Evolutionary conservation across 1,140 invertebrate species (phyloP).

Genomic region (Drosophila pectinifera): DNA sequence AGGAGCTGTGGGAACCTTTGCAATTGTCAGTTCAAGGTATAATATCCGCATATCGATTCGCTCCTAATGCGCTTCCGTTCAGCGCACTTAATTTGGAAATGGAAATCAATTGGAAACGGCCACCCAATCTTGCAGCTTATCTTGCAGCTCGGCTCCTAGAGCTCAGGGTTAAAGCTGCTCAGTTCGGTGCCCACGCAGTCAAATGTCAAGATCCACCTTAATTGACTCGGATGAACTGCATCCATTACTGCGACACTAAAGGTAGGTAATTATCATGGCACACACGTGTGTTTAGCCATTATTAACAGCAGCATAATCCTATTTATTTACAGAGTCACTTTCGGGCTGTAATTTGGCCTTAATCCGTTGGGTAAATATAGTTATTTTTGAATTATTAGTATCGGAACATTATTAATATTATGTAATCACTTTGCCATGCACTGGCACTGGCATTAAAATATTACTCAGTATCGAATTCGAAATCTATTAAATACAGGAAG

Average conservation of each 20-base stretch:
- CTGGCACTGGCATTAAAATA: too few species aligned
- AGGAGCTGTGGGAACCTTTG: not conserved
- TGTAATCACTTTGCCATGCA: too few species aligned
- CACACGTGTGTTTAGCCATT: not conserved
- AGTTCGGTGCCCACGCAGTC: too few species aligned
- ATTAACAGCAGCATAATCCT: slow-evolving; percentile 5
- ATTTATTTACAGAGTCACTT: not conserved
- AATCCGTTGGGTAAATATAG: not conserved
- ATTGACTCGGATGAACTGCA: slow-evolving; percentile 11
- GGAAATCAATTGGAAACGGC: slow-evolving; percentile 28
- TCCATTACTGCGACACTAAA: not conserved
- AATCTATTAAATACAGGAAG: too few species aligned
- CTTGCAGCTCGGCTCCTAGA: too few species aligned
- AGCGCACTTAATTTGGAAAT: slow-evolving; percentile 22
- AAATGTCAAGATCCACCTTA: slow-evolving; percentile 23
- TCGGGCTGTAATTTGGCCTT: not conserved
- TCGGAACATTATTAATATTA: not conserved
- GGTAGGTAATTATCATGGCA: not conserved
- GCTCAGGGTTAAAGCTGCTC: too few species aligned
- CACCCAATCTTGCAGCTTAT: not conserved
- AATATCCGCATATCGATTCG: slow-evolving; percentile 35
- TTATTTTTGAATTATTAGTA: not conserved
- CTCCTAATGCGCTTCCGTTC: slow-evolving; percentile 18
- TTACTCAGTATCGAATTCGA: too few species aligned
- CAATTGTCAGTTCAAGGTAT: slow-evolving; percentile 30